These are phyloP conservation scores for Percina caprodes DNA, from an alignment of 2,113 vertebrate genomes.

Conservation along the genomic window DNA sequence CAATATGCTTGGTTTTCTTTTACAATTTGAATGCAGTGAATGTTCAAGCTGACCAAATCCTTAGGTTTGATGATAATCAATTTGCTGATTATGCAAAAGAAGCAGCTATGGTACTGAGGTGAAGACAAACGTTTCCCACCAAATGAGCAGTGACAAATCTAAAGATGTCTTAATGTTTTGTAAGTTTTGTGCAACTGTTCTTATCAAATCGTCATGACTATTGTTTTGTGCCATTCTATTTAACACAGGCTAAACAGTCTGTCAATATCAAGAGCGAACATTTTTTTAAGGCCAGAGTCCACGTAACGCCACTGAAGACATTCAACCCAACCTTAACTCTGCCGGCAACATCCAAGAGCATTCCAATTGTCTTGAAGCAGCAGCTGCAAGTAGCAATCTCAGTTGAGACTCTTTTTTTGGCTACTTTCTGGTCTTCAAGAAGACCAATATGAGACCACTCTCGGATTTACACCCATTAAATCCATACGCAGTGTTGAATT, in stretches of 20 bases:
- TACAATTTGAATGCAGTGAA: conserved; percentile 59
- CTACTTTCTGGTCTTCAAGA: too few species aligned
- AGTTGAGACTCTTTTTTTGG: too few species aligned
- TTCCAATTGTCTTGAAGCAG: neutral
- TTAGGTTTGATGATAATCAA: conserved; percentile 56
- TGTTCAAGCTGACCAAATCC: conserved; percentile 53
- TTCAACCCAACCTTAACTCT: neutral
- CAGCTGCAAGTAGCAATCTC: neutral
- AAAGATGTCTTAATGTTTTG: conserved; percentile 33
- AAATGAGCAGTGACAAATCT: conserved; percentile 79
- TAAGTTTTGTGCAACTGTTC: neutral
- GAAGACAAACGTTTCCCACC: conserved; percentile 66
- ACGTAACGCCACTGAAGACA: neutral
- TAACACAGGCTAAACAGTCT: neutral
- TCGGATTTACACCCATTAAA: neutral
- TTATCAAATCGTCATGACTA: neutral
- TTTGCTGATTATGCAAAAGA: conserved; percentile 60
- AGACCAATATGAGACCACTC: neutral
- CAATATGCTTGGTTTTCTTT: conserved; percentile 61
- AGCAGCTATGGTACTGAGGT: conserved; percentile 52
- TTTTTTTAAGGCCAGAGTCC: neutral
- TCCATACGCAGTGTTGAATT: neutral
- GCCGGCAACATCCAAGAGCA: neutral
- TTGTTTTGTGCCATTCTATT: neutral
- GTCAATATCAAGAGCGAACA: neutral